Conservation (phyloP, 2,113 vertebrate genomes). For the Erythrocercus mccallii region DNA sequence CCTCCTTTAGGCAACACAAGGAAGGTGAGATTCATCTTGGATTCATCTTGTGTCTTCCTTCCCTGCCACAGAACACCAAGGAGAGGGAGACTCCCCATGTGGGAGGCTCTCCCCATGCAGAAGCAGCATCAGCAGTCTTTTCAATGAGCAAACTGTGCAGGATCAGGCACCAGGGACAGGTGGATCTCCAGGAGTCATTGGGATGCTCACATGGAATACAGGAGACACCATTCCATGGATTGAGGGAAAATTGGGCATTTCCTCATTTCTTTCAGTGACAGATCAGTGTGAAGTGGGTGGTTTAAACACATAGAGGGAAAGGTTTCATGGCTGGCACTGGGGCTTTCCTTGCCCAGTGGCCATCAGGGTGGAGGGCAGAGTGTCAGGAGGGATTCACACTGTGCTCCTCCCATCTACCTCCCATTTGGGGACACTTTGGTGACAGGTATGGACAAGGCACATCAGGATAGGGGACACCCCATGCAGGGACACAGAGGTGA, state of each 20-base stretch:
- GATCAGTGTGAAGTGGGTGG: not conserved
- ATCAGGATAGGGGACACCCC: fast-evolving
- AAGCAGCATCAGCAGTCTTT: not conserved
- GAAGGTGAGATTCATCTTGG: not conserved
- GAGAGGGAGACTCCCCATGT: not conserved
- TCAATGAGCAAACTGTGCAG: not conserved
- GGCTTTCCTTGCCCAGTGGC: not conserved
- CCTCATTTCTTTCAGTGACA: not conserved
- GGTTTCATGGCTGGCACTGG: fast-evolving
- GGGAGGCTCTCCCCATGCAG: not conserved
- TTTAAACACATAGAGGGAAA: not conserved
- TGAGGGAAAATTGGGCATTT: not conserved
- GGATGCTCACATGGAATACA: not conserved
- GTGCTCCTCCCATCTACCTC: not conserved
- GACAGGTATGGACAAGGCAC: not conserved
- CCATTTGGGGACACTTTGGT: not conserved
- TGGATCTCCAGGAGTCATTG: not conserved
- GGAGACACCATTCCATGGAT: fast-evolving
- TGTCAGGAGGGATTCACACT: not conserved
- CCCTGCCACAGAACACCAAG: fast-evolving
- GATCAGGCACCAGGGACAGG: not conserved
- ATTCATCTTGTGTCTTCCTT: not conserved
- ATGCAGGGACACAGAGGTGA: fast-evolving
- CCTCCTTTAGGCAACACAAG: not conserved
- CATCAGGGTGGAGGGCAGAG: fast-evolving